These are phyloP conservation scores for Priocnemis perturbator DNA, from an alignment of 2,888 invertebrate genomes.

Conservation along the genomic window DNA sequence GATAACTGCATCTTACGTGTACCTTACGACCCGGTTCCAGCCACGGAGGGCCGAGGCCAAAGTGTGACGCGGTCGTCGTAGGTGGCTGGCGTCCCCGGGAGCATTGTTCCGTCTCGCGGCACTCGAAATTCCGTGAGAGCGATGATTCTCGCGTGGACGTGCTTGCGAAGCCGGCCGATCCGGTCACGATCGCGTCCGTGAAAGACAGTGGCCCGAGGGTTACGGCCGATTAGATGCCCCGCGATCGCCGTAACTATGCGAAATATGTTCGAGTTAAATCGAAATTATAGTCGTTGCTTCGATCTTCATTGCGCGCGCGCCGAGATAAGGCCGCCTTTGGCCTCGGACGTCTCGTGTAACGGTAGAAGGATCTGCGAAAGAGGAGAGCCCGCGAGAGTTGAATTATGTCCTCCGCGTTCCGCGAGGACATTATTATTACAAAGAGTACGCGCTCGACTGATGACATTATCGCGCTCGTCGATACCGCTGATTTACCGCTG, in stretches of 20 bases:
- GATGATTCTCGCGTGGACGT: neutral
- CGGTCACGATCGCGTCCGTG: neutral
- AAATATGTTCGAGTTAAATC: slow-evolving; percentile 26
- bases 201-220: slow-evolving; percentile 8
- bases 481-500: slow-evolving; percentile 3
- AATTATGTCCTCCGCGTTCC: slow-evolving; percentile 21
- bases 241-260: slow-evolving; percentile 8
- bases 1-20: slow-evolving; percentile 56
- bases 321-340: neutral
- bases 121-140: slow-evolving; percentile 9
- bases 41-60: neutral
- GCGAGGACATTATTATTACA: slow-evolving; percentile 22
- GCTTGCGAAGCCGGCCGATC: neutral
- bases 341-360: slow-evolving; percentile 5
- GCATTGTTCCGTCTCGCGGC: slow-evolving; percentile 2
- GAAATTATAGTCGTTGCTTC: slow-evolving; percentile 27
- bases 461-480: slow-evolving; percentile 16
- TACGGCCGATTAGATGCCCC: slow-evolving; percentile 2
- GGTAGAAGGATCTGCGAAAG: neutral
- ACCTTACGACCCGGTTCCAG: slow-evolving; percentile 43
- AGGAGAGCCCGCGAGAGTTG: neutral
- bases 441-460: neutral
- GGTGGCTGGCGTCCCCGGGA: neutral
- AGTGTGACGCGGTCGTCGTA: neutral
- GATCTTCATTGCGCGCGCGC: slow-evolving; percentile 20